These are phyloP conservation scores for Potamarius usumacintae DNA, from an alignment of 2,113 vertebrate genomes.

Conservation along the genomic window DNA sequence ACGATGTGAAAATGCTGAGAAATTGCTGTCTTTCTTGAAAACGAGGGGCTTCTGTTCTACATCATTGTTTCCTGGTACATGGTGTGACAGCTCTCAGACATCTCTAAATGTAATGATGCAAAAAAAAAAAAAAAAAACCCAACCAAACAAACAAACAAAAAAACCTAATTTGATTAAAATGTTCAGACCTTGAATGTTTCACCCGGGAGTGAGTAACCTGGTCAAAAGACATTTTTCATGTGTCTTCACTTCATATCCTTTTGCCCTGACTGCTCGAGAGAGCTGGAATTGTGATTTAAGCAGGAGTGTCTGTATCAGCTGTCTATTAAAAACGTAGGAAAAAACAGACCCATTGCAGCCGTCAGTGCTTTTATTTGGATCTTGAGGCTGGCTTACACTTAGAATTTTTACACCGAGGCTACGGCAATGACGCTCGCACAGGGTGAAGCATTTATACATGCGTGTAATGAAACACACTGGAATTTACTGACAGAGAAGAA, in stretches of 20 bases:
- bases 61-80: neutral
- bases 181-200: neutral
- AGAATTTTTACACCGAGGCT: too few relatives aligned
- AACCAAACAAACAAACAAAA: neutral
- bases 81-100: neutral
- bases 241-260: neutral
- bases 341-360: neutral
- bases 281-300: neutral
- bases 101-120: neutral
- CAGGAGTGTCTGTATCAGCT: neutral
- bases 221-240: slow-evolving; percentile 2
- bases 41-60: neutral
- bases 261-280: neutral
- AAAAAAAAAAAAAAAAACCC: too few relatives aligned
- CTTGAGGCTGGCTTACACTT: too few relatives aligned
- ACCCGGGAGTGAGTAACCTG: neutral
- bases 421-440: too few relatives aligned
- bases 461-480: too few relatives aligned
- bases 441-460: too few relatives aligned
- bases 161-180: neutral
- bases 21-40: slow-evolving; percentile 13
- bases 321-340: neutral
- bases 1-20: slow-evolving; percentile 5
- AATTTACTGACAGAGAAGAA: too few relatives aligned
- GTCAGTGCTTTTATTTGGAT: neutral